These are phyloP conservation scores for Amphiura filiformis DNA, from an alignment of 35 echinoderm and acorn worm species.

Conservation along the genomic window DNA sequence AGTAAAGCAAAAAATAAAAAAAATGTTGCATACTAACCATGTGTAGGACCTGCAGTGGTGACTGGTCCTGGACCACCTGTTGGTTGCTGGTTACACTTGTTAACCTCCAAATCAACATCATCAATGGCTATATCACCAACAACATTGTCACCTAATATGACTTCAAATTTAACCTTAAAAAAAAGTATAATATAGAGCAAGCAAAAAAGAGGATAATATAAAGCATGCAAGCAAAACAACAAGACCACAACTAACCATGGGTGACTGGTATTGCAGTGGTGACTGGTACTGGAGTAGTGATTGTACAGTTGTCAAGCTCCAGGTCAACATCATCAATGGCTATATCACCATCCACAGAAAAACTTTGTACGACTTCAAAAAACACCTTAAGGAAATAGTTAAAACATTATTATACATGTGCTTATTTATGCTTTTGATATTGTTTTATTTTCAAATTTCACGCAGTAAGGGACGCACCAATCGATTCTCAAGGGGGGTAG, in stretches of 20 bases:
- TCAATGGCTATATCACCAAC: conserved; percentile 72
- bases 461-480: too few relatives aligned
- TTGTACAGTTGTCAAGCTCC: background rate
- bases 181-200: too few relatives aligned
- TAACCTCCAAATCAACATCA: conserved; percentile 30
- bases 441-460: too few relatives aligned
- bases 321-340: conserved; percentile 68
- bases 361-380: conserved; percentile 46
- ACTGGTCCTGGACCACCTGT: background rate
- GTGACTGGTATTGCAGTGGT: conserved; percentile 18
- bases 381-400: conserved; percentile 41
- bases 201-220: background rate
- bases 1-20: too few relatives aligned
- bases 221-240: background rate
- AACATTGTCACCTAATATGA: conserved; percentile 21
- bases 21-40: background rate
- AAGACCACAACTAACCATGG: conserved; percentile 24
- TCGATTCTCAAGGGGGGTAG: too few relatives aligned
- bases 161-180: conserved; percentile 56
- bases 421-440: too few relatives aligned
- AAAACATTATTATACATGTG: too few relatives aligned
- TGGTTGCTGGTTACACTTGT: conserved; percentile 3
- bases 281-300: conserved; percentile 20
- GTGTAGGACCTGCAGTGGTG: background rate
- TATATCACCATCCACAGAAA: conserved; percentile 39